A percentile compares a stretch with the other conserved stretches of the same genome.
phyloP scores from a whole-genome alignment of 2,888 invertebrate genomes.

The Leptinotarsa haldemani region DNA sequence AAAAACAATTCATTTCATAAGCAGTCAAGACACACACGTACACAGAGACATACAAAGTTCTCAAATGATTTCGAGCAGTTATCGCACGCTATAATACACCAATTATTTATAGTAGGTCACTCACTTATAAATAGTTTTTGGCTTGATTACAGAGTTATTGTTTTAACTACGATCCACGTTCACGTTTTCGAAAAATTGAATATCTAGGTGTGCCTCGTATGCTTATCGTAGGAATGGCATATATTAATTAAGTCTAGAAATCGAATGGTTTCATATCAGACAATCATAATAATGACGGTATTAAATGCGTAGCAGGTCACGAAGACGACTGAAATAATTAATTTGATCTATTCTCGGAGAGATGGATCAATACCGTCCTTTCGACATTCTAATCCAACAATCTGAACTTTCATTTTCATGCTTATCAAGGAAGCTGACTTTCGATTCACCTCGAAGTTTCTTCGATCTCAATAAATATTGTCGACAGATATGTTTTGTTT shows the following conservation, averaged over 20 bases:
- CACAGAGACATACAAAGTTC: not conserved
- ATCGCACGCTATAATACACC: slow-evolving; percentile 20
- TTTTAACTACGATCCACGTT: slow-evolving; percentile 13
- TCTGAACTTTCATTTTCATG: not conserved
- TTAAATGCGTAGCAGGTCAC: slow-evolving; percentile 13
- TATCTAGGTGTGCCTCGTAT: not conserved
- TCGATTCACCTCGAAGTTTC: too few relatives aligned
- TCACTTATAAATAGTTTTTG: slow-evolving; percentile 33
- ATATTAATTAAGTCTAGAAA: slow-evolving; percentile 18
- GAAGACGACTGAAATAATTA: slow-evolving; percentile 17
- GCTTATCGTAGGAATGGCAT: slow-evolving; percentile 7
- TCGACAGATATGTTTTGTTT: too few relatives aligned
- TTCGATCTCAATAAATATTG: too few relatives aligned
- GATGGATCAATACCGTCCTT: slow-evolving; percentile 7
- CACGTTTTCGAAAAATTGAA: slow-evolving; percentile 11
- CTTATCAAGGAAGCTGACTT: not conserved
- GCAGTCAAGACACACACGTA: not conserved
- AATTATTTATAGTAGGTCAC: slow-evolving; percentile 34
- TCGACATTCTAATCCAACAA: slow-evolving; percentile 4
- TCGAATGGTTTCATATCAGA: slow-evolving; percentile 13
- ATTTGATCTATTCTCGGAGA: slow-evolving; percentile 9
- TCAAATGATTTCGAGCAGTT: slow-evolving; percentile 23
- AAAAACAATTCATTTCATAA: too few relatives aligned
- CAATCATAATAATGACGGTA: slow-evolving; percentile 17
- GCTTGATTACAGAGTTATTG: slow-evolving; percentile 28